Evolutionary conservation across 2,888 invertebrate species (phyloP).

Genomic region (Quadroppia sp.): DNA sequence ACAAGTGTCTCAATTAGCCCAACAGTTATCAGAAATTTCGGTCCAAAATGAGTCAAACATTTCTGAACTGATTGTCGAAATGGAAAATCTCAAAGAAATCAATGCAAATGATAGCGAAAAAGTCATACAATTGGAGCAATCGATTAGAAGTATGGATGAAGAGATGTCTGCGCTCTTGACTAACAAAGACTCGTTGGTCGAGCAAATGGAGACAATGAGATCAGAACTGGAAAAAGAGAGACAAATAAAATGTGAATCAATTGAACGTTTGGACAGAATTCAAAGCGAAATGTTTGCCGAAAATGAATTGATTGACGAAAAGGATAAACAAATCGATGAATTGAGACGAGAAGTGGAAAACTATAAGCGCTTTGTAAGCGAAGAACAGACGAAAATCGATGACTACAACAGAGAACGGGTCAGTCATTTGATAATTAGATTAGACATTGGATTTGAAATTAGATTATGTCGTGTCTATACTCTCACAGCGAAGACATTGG

Average conservation of each 20-base stretch:
- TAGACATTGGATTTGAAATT: too few relatives aligned
- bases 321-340: neutral
- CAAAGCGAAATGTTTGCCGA: neutral
- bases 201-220: neutral
- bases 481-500: too few relatives aligned
- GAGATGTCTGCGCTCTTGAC: neutral
- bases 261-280: neutral
- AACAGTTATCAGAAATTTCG: neutral
- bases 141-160: neutral
- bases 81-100: neutral
- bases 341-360: neutral
- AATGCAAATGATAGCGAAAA: neutral
- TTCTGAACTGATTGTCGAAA: neutral
- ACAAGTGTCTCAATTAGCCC: neutral
- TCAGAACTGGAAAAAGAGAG: neutral
- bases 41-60: neutral
- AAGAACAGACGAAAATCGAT: neutral
- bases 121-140: neutral
- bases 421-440: neutral
- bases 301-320: constrained; percentile 5
- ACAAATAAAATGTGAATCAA: neutral
- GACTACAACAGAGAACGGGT: neutral
- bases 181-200: neutral
- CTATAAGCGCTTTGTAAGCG: neutral
- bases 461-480: too few relatives aligned